Evolutionary conservation across 2,113 vertebrate genomes (phyloP), one percentile per base, ranked within the genome.

Genomic region (Pygoscelis antarcticus): DNA sequence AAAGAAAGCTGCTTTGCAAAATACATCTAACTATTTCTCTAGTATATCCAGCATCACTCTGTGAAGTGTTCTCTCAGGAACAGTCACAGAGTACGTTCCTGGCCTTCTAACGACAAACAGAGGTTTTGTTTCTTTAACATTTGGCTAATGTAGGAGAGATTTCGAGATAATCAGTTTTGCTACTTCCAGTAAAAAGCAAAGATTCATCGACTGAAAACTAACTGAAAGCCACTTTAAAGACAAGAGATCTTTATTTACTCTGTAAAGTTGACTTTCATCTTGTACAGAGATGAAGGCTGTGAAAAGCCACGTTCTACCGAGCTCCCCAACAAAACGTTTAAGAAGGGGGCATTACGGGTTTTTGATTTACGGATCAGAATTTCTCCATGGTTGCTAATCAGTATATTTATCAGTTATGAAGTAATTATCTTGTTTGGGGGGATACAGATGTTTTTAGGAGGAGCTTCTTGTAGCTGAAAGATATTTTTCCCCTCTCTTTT

Each of bases 111-210:
- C 89, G 55, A 46, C 49, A 71, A 91, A 76, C 81, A 69, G 83
- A 95, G 80, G 16, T 84, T 92, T 92, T 76, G 58, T 93, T 96
- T 83, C 79, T 86, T 90, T 60, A 69, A 61, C 8, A 38, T 42
- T 77, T 60, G 27, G 40, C 83, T 83, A 77, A 83, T 36, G 36
- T 69, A 89, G 62, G 25, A 93, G 57, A 87, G 20, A 52, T 93
- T 95, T 90, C 3, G 25, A 80, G 74, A 40, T 40, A 85, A 94
- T 74, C 23, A 64, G 13, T 57, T 96, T 70, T 89, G 30, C 30
- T 87, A 32, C 44, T 92, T 89, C 34, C 69, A 82, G 69, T 76
- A 94, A 94, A 93, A 96, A 70, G 40, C 27, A 72, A 94, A 72
- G 36, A 87, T 62, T 82, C 27, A 51, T 51, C 9, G 5, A 42